Conservation (phyloP, 2,113 vertebrate genomes). For the Asarcornis scutulata region DNA sequence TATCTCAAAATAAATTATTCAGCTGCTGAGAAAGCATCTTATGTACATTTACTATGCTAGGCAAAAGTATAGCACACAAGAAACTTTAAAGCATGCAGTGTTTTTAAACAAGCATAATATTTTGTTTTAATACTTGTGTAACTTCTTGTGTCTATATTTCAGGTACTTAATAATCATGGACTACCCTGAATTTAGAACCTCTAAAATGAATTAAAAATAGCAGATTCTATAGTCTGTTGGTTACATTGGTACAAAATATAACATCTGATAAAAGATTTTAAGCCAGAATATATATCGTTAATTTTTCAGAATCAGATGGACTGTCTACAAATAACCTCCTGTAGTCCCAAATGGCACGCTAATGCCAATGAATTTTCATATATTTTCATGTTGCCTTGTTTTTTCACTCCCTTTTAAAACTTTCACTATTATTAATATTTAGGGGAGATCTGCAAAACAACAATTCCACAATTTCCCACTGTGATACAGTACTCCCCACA, state of each 20-base stretch:
- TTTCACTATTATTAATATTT: not conserved
- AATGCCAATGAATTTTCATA: not conserved
- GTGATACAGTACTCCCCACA: not conserved
- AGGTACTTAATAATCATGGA: not conserved
- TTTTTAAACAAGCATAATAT: not conserved
- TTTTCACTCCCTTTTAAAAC: not conserved
- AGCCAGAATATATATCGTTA: not conserved
- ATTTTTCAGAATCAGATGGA: not conserved
- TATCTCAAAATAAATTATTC: constrained; percentile 73
- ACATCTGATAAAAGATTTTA: not conserved
- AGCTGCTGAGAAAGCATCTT: constrained; percentile 36
- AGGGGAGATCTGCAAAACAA: not conserved
- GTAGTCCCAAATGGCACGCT: not conserved
- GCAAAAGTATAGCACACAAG: constrained; percentile 12
- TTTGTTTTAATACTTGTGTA: not conserved
- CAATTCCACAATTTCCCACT: not conserved
- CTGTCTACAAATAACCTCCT: not conserved
- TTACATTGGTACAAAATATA: not conserved
- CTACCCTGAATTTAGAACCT: not conserved
- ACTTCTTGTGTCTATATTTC: not conserved
- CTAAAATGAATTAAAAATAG: not conserved
- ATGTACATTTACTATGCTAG: constrained; percentile 33
- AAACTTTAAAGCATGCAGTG: not conserved
- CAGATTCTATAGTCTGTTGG: not conserved
- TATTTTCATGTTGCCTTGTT: not conserved